Conservation (phyloP, 2,888 invertebrate genomes). For the Diarsia mendica region DNA sequence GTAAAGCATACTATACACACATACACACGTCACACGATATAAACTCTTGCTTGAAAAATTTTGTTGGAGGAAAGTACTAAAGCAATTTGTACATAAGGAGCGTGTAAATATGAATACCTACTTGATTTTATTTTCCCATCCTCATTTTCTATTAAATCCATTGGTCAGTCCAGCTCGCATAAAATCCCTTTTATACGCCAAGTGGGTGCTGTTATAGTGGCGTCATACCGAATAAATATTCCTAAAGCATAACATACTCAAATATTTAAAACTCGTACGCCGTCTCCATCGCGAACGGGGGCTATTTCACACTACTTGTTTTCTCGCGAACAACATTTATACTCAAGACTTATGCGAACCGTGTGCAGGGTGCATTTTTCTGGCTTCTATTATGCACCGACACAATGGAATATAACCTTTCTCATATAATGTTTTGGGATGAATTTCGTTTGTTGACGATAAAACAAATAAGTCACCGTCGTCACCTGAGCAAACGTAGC, state of each 20-base stretch:
- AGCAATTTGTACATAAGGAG: neutral
- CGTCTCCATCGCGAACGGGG: conserved; percentile 70
- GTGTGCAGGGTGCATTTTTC: conserved; percentile 83
- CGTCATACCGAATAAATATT: conserved; percentile 60
- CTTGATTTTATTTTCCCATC: neutral
- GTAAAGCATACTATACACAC: conserved; percentile 9
- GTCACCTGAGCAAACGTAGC: conserved; percentile 85
- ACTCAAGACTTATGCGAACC: conserved; percentile 75
- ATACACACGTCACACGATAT: neutral
- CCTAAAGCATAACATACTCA: conserved; percentile 70
- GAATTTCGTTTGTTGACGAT: conserved; percentile 66
- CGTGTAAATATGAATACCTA: neutral
- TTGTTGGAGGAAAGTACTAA: neutral
- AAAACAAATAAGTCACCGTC: conserved; percentile 82
- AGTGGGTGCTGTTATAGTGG: conserved; percentile 56
- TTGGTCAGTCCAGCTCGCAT: conserved; percentile 44
- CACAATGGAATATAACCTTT: conserved; percentile 70
- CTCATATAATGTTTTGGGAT: conserved; percentile 62
- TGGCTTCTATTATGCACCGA: conserved; percentile 75
- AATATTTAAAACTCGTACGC: conserved; percentile 78
- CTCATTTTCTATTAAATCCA: conserved; percentile 3
- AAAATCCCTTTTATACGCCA: conserved; percentile 56
- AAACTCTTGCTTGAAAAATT: neutral
- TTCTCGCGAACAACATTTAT: conserved; percentile 83
- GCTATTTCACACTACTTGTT: conserved; percentile 81